Percentiles rank a stretch among this genome's conserved stretches.
Conservation (phyloP, 2,113 vertebrate species). For the Apodemus sylvaticus region DNA sequence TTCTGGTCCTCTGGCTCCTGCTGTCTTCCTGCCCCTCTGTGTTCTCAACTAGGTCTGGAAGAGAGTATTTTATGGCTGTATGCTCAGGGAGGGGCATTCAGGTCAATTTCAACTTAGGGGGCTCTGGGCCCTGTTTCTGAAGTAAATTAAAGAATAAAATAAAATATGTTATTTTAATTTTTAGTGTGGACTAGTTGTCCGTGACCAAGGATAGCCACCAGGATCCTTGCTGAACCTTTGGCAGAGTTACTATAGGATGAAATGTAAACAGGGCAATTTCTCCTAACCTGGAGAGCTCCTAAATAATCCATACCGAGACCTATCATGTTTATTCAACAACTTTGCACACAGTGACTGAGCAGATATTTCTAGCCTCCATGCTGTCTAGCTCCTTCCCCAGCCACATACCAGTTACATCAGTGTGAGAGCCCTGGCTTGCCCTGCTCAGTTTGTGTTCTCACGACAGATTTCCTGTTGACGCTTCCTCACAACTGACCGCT, state of each 20-base stretch:
- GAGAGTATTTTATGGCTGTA: neutral
- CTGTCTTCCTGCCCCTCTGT: neutral
- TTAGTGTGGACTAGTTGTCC: neutral
- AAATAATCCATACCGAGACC: too few relatives aligned
- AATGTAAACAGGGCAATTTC: too few relatives aligned
- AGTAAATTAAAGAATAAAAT: neutral
- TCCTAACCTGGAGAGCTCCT: too few relatives aligned
- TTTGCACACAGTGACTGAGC: too few relatives aligned
- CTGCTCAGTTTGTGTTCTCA: too few relatives aligned
- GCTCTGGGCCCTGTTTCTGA: neutral
- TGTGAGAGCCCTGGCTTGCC: too few relatives aligned
- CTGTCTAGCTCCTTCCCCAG: too few relatives aligned
- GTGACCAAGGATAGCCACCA: neutral
- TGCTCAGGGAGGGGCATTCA: neutral
- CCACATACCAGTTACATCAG: too few relatives aligned
- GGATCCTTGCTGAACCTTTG: accelerated
- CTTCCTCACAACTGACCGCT: too few relatives aligned
- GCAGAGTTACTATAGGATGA: neutral
- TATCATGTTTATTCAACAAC: too few relatives aligned
- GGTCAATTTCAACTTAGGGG: neutral
- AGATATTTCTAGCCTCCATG: too few relatives aligned
- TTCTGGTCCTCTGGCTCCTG: neutral
- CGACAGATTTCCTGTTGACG: too few relatives aligned
- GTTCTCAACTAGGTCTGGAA: neutral
- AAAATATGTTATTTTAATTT: neutral